Percentiles rank a stretch among this genome's conserved stretches.
Conservation (phyloP, 2,113 vertebrate genomes). For the Bucco capensis region DNA sequence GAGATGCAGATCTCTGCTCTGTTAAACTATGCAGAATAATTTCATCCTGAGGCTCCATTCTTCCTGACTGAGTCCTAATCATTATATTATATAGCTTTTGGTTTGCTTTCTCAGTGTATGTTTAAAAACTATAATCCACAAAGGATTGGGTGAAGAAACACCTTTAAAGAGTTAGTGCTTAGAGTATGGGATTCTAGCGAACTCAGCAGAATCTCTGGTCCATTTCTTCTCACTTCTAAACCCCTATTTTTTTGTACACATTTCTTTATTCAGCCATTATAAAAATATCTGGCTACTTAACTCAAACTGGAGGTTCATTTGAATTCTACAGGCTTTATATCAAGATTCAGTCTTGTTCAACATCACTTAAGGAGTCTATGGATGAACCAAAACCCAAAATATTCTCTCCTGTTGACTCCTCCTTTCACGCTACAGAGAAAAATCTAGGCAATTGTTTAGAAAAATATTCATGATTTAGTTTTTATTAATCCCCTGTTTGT, state of each 20-base stretch:
- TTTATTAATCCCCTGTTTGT: not conserved
- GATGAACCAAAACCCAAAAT: accelerated
- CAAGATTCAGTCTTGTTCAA: not conserved
- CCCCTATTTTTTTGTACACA: accelerated
- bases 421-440: not conserved
- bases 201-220: not conserved
- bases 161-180: not conserved
- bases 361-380: not conserved
- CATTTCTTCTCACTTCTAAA: not conserved
- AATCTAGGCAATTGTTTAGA: not conserved
- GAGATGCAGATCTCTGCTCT: not conserved
- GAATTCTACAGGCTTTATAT: not conserved
- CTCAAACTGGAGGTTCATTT: not conserved
- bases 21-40: not conserved
- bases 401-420: not conserved
- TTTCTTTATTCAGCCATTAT: not conserved
- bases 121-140: not conserved
- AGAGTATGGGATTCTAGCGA: not conserved
- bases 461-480: not conserved
- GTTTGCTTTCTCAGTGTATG: accelerated
- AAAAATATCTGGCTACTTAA: not conserved
- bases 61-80: not conserved
- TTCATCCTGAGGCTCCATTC: not conserved
- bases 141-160: not conserved
- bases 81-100: not conserved